Conservation (phyloP, 1,140 invertebrate species). For the Proctacanthus coquilletti region DNA sequence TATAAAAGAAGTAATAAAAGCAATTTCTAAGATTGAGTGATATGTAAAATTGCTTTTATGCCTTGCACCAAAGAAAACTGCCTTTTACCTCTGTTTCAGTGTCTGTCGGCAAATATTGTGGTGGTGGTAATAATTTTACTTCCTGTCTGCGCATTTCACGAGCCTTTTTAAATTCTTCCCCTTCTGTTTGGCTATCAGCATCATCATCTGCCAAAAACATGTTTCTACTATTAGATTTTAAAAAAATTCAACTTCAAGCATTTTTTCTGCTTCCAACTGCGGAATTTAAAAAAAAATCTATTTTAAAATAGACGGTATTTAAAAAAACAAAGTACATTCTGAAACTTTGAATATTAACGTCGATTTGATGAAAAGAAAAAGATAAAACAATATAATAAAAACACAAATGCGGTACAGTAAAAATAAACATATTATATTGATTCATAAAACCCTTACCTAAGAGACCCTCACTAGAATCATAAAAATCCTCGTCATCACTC, state of each 20-base stretch:
- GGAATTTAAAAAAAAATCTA: too few relatives aligned
- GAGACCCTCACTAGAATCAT: constrained; percentile 28
- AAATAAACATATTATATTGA: too few relatives aligned
- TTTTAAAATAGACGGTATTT: constrained; percentile 10
- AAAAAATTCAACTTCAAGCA: too few relatives aligned
- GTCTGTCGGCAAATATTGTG: constrained; percentile 42
- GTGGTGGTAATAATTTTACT: constrained; percentile 45
- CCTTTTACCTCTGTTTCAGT: constrained; percentile 58
- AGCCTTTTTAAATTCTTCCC: constrained; percentile 47
- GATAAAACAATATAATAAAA: too few relatives aligned
- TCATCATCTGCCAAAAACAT: too few relatives aligned
- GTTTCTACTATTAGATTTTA: too few relatives aligned
- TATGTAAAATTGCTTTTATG: constrained; percentile 17
- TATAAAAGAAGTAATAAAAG: constrained; percentile 8
- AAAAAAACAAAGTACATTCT: neutral
- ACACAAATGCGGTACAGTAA: too few relatives aligned
- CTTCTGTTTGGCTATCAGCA: constrained; percentile 55
- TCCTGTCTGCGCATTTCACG: constrained; percentile 49
- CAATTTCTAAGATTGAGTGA: constrained; percentile 19
- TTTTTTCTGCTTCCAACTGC: too few relatives aligned
- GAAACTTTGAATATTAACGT: too few relatives aligned
- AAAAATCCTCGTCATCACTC: constrained; percentile 20
- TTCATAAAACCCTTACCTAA: too few relatives aligned
- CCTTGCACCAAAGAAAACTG: constrained; percentile 9
- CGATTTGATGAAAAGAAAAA: too few relatives aligned